Percentiles rank a stretch among this genome's conserved stretches.
Conservation (phyloP, 2,888 invertebrate genomes). For the Homarus gammarus region DNA sequence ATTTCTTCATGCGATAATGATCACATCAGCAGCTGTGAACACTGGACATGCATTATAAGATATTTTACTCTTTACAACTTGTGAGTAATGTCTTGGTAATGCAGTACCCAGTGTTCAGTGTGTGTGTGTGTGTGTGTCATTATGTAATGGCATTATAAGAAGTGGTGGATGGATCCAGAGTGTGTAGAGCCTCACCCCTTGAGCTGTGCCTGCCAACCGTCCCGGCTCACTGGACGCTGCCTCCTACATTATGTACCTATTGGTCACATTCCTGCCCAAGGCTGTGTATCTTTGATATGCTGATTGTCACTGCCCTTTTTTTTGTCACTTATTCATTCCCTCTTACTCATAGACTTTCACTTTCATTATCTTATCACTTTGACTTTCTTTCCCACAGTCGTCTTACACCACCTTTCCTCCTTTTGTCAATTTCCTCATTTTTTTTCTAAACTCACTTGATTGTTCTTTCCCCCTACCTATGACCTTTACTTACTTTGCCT, state of each 20-base stretch:
- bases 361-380: not conserved
- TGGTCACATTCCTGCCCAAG: constrained; percentile 66
- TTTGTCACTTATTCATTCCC: not conserved
- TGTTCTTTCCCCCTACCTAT: too few relatives aligned
- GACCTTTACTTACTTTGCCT: not conserved
- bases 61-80: constrained; percentile 27
- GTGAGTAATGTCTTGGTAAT: constrained; percentile 34
- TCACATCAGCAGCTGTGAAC: constrained; percentile 30
- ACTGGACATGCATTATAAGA: not conserved
- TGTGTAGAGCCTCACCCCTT: constrained; percentile 70
- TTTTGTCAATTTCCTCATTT: not conserved
- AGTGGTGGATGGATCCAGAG: constrained; percentile 50
- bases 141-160: constrained; percentile 46
- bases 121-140: constrained; percentile 34
- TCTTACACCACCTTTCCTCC: not conserved
- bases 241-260: constrained; percentile 43
- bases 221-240: constrained; percentile 40
- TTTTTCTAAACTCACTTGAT: too few relatives aligned
- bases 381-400: not conserved
- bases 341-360: not conserved
- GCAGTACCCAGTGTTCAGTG: constrained; percentile 30
- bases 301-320: constrained; percentile 16
- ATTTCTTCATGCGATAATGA: constrained; percentile 33
- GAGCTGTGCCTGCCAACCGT: constrained; percentile 67
- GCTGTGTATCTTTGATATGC: constrained; percentile 62